Evolutionary conservation across 2,113 vertebrate genomes (phyloP).

Genomic region (Neomonachus schauinslandi): DNA sequence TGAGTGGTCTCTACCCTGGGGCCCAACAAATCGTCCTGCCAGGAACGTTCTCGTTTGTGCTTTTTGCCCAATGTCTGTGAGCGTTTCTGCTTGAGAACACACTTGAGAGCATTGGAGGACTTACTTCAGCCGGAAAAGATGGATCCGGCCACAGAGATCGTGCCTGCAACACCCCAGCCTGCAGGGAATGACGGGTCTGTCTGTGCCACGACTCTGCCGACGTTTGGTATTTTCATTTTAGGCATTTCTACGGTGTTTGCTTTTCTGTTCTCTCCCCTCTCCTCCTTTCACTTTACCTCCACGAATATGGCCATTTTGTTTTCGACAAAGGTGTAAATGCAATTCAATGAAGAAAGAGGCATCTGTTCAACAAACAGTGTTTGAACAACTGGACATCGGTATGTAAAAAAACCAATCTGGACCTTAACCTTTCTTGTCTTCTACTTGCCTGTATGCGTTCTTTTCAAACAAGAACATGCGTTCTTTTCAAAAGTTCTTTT

Average conservation of each 20-base stretch:
- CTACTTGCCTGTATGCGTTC: not conserved
- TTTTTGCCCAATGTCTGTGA: rapidly evolving
- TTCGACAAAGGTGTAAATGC: not conserved
- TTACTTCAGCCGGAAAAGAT: rapidly evolving
- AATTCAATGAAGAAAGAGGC: not conserved
- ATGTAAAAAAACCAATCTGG: not conserved
- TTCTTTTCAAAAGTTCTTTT: not conserved
- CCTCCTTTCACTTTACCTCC: not conserved
- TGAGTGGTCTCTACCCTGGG: rapidly evolving
- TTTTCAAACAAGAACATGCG: not conserved
- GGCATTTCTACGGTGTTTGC: rapidly evolving
- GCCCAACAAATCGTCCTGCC: rapidly evolving
- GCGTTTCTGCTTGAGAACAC: rapidly evolving
- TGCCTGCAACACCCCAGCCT: rapidly evolving
- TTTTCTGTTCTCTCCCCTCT: not conserved
- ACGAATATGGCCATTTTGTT: not conserved
- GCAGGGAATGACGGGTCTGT: rapidly evolving
- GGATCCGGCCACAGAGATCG: not conserved
- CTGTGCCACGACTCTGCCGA: rapidly evolving
- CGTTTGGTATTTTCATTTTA: not conserved
- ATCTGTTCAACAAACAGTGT: no score
- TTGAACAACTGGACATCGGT: not conserved
- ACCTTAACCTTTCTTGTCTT: rapidly evolving
- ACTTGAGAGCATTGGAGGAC: rapidly evolving
- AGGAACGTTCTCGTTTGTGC: not conserved